These are phyloP conservation scores for Cuculus canorus DNA, from an alignment of 2,797 vertebrate genomes.

Conservation along the genomic window DNA sequence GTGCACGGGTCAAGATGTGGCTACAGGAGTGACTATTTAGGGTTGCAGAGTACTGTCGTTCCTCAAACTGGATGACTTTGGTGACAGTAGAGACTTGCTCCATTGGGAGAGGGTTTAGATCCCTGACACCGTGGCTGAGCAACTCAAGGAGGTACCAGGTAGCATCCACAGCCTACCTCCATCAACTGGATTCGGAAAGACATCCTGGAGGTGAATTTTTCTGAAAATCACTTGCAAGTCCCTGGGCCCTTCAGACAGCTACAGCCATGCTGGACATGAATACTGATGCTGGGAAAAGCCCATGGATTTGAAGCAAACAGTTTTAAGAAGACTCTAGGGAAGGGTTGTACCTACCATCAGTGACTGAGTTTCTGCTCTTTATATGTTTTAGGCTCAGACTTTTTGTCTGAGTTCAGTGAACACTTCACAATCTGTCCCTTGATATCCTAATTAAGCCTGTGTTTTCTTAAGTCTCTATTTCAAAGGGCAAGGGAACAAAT, in stretches of 20 bases:
- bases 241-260: not conserved
- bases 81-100: not conserved
- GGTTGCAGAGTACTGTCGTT: not conserved
- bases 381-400: not conserved
- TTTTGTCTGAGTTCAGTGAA: not conserved
- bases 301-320: not conserved
- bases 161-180: not conserved
- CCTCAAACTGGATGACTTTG: not conserved
- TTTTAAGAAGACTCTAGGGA: not conserved
- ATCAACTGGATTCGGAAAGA: not conserved
- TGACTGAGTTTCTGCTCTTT: not conserved
- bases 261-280: not conserved
- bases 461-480: not conserved
- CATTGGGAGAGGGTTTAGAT: not conserved
- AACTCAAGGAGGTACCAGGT: not conserved
- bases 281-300: not conserved
- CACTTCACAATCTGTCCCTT: not conserved
- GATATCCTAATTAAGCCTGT: not conserved
- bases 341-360: not conserved
- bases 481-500: not conserved
- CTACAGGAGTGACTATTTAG: not conserved
- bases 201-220: not conserved
- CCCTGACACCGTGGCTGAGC: not conserved
- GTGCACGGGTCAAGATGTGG: accelerated
- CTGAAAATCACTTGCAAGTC: not conserved